phyloP scores from a whole-genome alignment of 2,797 vertebrate species.

The Lagodon rhomboides region DNA sequence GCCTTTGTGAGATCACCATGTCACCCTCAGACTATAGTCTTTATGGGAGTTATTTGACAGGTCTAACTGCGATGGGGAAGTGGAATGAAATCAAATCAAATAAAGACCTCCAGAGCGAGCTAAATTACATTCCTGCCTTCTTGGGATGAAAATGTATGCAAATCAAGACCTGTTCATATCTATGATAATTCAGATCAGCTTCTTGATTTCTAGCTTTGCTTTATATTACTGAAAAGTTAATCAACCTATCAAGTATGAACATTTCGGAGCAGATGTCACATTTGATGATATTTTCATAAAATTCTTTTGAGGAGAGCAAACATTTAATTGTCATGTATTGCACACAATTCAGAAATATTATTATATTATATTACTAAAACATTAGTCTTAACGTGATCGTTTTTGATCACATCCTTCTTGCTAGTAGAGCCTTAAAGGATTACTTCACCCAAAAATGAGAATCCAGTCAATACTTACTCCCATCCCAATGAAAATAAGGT shows the following conservation, averaged over 20 bases:
- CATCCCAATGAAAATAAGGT: too few species aligned
- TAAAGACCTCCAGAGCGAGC: conserved; percentile 10
- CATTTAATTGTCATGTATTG: not conserved
- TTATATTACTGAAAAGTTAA: conserved; percentile 5
- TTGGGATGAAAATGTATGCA: conserved; percentile 38
- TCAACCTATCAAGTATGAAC: conserved; percentile 9
- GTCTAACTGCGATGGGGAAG: conserved; percentile 4
- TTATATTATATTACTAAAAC: too few species aligned
- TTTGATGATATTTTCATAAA: not conserved
- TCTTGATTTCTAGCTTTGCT: not conserved
- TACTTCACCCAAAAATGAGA: too few species aligned
- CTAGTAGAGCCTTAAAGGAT: not conserved
- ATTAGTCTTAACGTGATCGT: not conserved
- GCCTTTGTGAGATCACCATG: not conserved
- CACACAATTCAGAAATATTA: not conserved
- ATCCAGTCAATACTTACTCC: too few species aligned
- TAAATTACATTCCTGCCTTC: conserved; percentile 32
- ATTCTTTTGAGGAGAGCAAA: not conserved
- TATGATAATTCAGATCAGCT: conserved; percentile 41
- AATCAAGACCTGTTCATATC: conserved; percentile 38
- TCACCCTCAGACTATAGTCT: conserved; percentile 9
- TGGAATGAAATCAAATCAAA: conserved; percentile 1
- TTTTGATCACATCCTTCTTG: not conserved
- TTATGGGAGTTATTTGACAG: conserved; percentile 1
- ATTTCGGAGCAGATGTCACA: not conserved